Evolutionary conservation across 2,888 invertebrate genomes (phyloP), one percentile per base, ranked within the genome.

Genomic region (Amphipoea oculea): DNA sequence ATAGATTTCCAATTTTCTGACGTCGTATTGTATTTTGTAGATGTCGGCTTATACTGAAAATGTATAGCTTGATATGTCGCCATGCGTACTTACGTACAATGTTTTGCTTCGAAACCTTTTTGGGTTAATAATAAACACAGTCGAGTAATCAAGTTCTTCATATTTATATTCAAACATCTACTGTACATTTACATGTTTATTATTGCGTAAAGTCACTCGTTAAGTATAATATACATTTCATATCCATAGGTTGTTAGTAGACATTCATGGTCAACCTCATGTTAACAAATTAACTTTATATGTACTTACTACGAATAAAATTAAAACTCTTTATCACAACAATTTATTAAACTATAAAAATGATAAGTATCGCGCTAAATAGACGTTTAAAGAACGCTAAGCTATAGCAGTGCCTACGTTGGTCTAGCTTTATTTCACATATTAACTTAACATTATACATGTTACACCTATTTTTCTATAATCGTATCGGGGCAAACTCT

Each of bases 401-500:
- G 42, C 60, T 71, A 54, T 54, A 76, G 14, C 40, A 76, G 14
- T 70, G 60, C 14, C 23, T 62, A 71, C 14, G 5, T 76, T 29
- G 17, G 20, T 66, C 36, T 76, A 54, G 14, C 42, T 63, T 42
- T 1, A 72, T 73, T 9, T 67, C 23, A 51, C 0, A 12, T 42
- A 69, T 45, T 57, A 48, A 29, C 20, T 23, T 14, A 29, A 57
- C 17, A 67, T 42, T 51, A 63, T 7, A 12, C 17, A 66, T 6
- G 5, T 57, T 68, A 12, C 17, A 36, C 3, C 75, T 81, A 86
- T 75, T 87, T 81, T 63, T 85, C 78, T 29, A 79, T 78, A 20
- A 75, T 70, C 6, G 68, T 79, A 45, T 90, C 83, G 42, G 93
- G 92, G 82, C 96, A 96, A 69, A 89, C 83, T 83, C 97, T 96